Evolutionary conservation across 1,140 invertebrate genomes (phyloP).

Genomic region (Eumaeus atala): DNA sequence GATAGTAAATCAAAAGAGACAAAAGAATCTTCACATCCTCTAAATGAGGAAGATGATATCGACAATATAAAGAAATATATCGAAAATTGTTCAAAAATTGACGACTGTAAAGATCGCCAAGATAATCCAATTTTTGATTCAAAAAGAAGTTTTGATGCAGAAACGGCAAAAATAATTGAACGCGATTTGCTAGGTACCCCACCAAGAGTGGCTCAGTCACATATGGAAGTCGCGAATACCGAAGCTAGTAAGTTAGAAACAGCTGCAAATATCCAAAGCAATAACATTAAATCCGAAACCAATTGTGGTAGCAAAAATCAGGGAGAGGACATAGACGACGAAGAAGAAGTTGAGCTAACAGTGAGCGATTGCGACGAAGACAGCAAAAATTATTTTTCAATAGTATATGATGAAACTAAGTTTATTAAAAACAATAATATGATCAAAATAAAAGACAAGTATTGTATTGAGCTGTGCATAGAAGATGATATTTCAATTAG

Average conservation of each 20-base stretch:
- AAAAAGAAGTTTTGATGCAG: constrained; percentile 57
- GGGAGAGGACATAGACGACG: constrained; percentile 30
- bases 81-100: constrained; percentile 29
- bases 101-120: constrained; percentile 19
- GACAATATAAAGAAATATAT: constrained; percentile 56
- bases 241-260: constrained; percentile 7
- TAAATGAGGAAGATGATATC: constrained; percentile 48
- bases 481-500: constrained; percentile 55
- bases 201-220: constrained; percentile 22
- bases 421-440: constrained; percentile 26
- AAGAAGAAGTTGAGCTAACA: constrained; percentile 47
- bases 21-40: constrained; percentile 11
- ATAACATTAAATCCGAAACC: constrained; percentile 27
- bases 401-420: constrained; percentile 33
- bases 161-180: constrained; percentile 63
- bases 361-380: constrained; percentile 48
- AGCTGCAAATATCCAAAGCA: constrained; percentile 28
- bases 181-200: constrained; percentile 50
- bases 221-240: constrained; percentile 11
- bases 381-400: constrained; percentile 41
- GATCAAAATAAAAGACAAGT: constrained; percentile 54
- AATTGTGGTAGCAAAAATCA: constrained; percentile 27
- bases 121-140: constrained; percentile 49
- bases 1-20: constrained; percentile 34
- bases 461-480: constrained; percentile 56